Evolutionary conservation across 2,888 invertebrate genomes (phyloP).

Genomic region (Pogonocherus hispidulus): DNA sequence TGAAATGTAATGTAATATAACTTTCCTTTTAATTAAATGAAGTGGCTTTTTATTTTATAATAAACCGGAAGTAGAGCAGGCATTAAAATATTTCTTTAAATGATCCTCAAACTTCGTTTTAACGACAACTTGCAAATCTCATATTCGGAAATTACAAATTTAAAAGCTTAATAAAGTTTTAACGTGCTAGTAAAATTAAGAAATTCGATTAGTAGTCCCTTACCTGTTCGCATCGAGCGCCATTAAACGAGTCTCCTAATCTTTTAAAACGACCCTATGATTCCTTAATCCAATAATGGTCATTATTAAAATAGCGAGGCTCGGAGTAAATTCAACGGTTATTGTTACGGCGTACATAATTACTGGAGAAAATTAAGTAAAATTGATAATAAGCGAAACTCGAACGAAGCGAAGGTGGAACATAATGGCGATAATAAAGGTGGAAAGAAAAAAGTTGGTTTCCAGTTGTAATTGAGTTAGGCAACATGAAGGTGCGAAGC

Average conservation of each 20-base stretch:
- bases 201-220: conserved; percentile 60
- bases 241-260: conserved; percentile 58
- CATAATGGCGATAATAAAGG: conserved; percentile 62
- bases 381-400: conserved; percentile 61
- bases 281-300: conserved; percentile 63
- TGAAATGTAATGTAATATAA: too few species aligned
- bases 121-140: conserved; percentile 44
- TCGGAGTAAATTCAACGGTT: conserved; percentile 61
- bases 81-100: conserved; percentile 16
- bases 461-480: conserved; percentile 55
- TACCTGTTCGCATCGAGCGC: conserved; percentile 59
- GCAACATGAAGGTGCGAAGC: conserved; percentile 57
- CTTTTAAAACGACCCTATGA: conserved; percentile 61
- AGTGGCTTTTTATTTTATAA: conserved; percentile 13
- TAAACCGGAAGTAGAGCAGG: not conserved
- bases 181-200: conserved; percentile 58
- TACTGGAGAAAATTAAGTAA: conserved; percentile 59
- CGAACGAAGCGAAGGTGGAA: conserved; percentile 56
- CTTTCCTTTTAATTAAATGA: conserved; percentile 2
- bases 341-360: conserved; percentile 62
- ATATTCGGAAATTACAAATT: conserved; percentile 52
- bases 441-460: conserved; percentile 54
- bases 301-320: conserved; percentile 61
- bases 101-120: conserved; percentile 36
- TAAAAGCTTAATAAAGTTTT: conserved; percentile 56